Evolutionary conservation across 2,888 invertebrate genomes (phyloP), one percentile per base, ranked within the genome.

Genomic region (Metopia argyrocephala): DNA sequence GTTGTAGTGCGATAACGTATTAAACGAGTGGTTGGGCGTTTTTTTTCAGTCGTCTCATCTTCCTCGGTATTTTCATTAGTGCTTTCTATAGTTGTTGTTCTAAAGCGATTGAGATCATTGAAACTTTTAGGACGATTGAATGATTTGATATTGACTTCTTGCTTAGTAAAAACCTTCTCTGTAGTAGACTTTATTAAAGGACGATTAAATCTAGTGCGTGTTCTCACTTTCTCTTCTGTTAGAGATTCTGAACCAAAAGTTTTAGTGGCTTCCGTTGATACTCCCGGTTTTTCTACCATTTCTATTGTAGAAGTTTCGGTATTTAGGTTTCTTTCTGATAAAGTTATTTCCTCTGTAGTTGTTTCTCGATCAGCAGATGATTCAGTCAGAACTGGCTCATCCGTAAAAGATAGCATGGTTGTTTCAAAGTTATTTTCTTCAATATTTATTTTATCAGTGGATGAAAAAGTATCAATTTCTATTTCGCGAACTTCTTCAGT

Each of bases 161-260:
- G 2, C 9, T 23, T 7, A 25, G 18, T 20, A 23, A 27, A 27
- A 48, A 9, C 2, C 50, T 50, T 71, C 18, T 46, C 38, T 48
- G 65, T 50, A n/a, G 57, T 54, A 4, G 45, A 28, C 31, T 23
- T 74, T 9, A 57, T 45, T 61, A 66, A 45, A 0, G 66, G 75
- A 5, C 59, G 66, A 75, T 59, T 66, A 2, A 45, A 2, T 21
- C n/a, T 46, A n/a, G 6, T 21, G 5, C 21, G 52, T 3, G 27
- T 12, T 61, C 18, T 46, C 21, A 7, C 20, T 7, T 46, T 7
- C 1, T 5, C 18, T 5, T 50, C 6, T 2, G 18, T 56, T 5
- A 31, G 54, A 1, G 46, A 31, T 45, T 68, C 21, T 18, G 27
- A 20, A 66, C 18, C 50, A 27, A 56, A 23, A 6, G 0, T 7